Base-by-base conservation (phyloP, 2,888 invertebrate genomes). In the Trichopoda pennipes region DNA sequence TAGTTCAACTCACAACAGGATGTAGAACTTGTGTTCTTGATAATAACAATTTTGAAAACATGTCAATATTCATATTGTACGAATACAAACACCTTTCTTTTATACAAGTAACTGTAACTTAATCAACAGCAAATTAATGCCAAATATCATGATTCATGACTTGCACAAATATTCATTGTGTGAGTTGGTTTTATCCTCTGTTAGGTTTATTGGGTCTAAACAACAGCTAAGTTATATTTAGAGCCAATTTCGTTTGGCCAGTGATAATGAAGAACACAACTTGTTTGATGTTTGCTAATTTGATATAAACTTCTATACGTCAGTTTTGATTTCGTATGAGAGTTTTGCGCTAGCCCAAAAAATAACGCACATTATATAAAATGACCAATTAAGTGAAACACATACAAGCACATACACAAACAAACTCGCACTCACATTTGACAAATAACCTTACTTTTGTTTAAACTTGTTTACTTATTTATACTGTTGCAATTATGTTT, bases 61-160 rank as follows among this genome's bases (percentile, higher is more conserved):
- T 38, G 12, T 38, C 44, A 9, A 16, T 17, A 21, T 21, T 56
- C 19, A 47, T 47, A n/a, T 38, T 38, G 47, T 51, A 28, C 44
- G n/a, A 28, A 61, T 19, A n/a, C 73, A 73, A 73, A 32, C 38
- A 21, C 47, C 47, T 42, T 21, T 55, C 53, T 21, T 63, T 47
- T 69, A n/a, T n/a, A n/a, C n/a, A n/a, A n/a, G 47, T 49, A 55
- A n/a, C 53, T 28, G 69, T n/a, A 55, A 78, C 74, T 82, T 74
- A 74, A 82, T 82, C 77, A 78, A 70, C 69, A 60, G 53, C 60
- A 82, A 75, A 82, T 78, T 69, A 74, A 58, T 56, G 12, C 61
- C 10, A 47, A 23, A 63, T 78, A 69, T 74, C 58, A 77, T 69
- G 74, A 69, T 49, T 55, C 56, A 78, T 63, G 64, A 56, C 44